phyloP scores from a whole-genome alignment of 2,797 vertebrate genomes.

The Rhinella marina region DNA sequence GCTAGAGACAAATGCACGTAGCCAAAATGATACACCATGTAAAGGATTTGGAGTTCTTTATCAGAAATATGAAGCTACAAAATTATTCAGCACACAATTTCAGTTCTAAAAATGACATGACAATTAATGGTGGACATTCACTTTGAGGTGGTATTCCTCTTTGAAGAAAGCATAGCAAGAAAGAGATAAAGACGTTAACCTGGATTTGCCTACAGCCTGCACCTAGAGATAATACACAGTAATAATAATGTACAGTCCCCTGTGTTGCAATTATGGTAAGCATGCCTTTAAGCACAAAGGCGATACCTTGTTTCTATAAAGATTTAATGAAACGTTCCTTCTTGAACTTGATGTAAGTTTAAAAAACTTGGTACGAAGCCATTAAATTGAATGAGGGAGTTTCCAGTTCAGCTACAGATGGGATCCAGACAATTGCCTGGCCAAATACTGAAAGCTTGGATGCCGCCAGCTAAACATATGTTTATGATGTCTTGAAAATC shows the following conservation, averaged over 20 bases:
- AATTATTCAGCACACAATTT: not conserved
- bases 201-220: not conserved
- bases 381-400: constrained; percentile 10
- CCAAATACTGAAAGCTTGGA: constrained; percentile 40
- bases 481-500: constrained; percentile 41
- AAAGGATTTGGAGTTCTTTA: not conserved
- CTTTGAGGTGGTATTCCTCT: not conserved
- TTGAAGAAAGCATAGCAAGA: not conserved
- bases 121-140: not conserved
- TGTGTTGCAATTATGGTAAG: not conserved
- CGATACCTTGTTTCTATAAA: not conserved
- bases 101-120: not conserved
- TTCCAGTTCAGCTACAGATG: constrained; percentile 34
- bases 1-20: too few species aligned
- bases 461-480: constrained; percentile 50
- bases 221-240: not conserved
- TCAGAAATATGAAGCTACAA: too few species aligned
- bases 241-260: not conserved
- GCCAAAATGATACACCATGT: not conserved
- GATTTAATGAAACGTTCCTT: not conserved
- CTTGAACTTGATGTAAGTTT: not conserved
- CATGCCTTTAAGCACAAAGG: not conserved
- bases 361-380: constrained; percentile 18
- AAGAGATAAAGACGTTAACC: not conserved
- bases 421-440: constrained; percentile 24